Conservation (phyloP, 2,113 vertebrate species). For the Fulmarus glacialis region DNA sequence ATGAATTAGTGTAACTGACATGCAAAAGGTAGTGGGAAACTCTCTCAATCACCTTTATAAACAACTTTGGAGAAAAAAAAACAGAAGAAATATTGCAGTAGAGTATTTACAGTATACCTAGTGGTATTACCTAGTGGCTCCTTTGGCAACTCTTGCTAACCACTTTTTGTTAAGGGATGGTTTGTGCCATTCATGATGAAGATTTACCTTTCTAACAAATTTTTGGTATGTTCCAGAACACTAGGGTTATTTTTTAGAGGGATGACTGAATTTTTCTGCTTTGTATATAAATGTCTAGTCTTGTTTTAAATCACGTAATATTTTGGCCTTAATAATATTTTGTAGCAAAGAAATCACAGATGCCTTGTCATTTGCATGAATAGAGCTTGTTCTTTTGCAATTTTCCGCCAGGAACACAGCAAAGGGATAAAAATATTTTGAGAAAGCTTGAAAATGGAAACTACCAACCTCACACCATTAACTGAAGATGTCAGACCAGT, state of each 20-base stretch:
- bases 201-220: not conserved
- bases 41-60: not conserved
- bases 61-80: not conserved
- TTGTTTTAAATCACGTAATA: not conserved
- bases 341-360: not conserved
- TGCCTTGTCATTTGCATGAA: not conserved
- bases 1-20: not conserved
- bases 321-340: not conserved
- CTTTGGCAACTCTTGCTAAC: not conserved
- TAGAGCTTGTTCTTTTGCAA: not conserved
- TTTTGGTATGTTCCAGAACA: not conserved
- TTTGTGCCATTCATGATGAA: not conserved
- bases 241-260: not conserved
- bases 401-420: not conserved
- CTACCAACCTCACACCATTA: not conserved
- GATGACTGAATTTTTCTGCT: not conserved
- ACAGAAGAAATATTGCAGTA: not conserved
- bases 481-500: not conserved
- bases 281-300: not conserved
- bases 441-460: slow-evolving; percentile 5
- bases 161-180: not conserved
- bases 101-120: not conserved
- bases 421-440: not conserved
- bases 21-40: not conserved
- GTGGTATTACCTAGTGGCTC: not conserved